Evolutionary conservation across 1,140 invertebrate species (phyloP), one percentile per base, ranked within the genome.

Genomic region (Drosophila kepulauana): DNA sequence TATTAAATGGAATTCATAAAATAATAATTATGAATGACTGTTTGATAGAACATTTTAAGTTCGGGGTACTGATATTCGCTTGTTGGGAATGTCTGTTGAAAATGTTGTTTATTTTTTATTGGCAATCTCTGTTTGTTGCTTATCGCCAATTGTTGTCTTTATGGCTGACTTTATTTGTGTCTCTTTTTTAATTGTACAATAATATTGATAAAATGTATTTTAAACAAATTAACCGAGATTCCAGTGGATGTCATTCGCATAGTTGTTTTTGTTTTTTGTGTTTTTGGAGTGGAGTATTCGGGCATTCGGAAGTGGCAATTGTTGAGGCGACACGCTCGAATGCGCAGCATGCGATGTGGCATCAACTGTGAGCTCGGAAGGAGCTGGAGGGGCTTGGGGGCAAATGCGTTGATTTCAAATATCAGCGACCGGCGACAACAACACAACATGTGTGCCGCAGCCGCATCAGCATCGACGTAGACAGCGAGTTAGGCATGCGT

Each of bases 281-380:
- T 46, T 48, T 28, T 45, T 63, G 25, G 48, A 51, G 43, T 54
- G 58, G 56, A 77, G 66, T 67, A n/a, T n/a, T n/a, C 72, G 69
- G 59, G 63, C 66, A 84, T 80, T 88, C 85, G 85, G 84, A 88
- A 88, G 84, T 88, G 80, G 78, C 65, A 84, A 88, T 78, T 84
- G 71, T 86, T 86, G 59, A 77, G 72, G 64, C 78, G 84, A 84
- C 73, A 73, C 80, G 81, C 85, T 84, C 65, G 70, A 89, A 62
- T 80, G 84, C 81, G 45, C 71, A 65, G 73, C 78, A 81, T 66
- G 41, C 57, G 46, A 65, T 63, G 64, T 59, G 52, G 15, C 38
- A 20, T 49, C 46, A 35, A 8, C 38, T 13, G 48, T 13, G 4
- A 16, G 33, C 15, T 13, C 16, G n/a, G 20, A 0, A 4, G 0